Evolutionary conservation across 92 coral and sea anemone species (phyloP).

Genomic region (Epizoanthus scotinus): DNA sequence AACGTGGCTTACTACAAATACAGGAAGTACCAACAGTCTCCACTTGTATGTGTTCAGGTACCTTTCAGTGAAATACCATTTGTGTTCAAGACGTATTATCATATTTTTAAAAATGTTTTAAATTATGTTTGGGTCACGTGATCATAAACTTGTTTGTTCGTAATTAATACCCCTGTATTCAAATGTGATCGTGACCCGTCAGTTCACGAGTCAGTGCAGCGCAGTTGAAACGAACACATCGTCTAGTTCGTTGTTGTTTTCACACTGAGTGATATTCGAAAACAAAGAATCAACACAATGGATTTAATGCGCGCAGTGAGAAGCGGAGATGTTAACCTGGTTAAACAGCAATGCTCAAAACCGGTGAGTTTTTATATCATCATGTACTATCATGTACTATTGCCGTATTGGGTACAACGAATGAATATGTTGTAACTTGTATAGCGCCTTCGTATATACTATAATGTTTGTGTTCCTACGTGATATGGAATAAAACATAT

Average conservation of each 20-base stretch:
- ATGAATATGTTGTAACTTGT: not conserved
- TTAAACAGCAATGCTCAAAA: slow-evolving; percentile 60
- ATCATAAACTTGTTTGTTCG: too few species aligned
- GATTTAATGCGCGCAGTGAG: slow-evolving; percentile 58
- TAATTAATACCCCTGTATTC: too few species aligned
- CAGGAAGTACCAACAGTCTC: too few species aligned
- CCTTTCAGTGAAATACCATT: too few species aligned
- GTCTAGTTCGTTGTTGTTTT: not conserved
- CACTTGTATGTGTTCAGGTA: too few species aligned
- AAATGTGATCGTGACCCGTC: too few species aligned
- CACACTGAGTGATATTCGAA: too few species aligned
- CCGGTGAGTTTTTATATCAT: slow-evolving; percentile 58
- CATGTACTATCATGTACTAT: not conserved
- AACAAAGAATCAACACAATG: not conserved
- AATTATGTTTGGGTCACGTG: too few species aligned
- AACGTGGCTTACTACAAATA: too few species aligned
- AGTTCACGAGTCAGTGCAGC: too few species aligned
- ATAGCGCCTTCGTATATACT: not conserved
- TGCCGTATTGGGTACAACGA: not conserved
- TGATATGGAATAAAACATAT: not conserved
- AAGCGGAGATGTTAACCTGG: slow-evolving; percentile 72
- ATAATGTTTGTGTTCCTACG: not conserved
- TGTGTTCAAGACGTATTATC: too few species aligned
- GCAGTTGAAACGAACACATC: not conserved
- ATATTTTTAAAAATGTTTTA: too few species aligned